Conservation (phyloP, 2,113 vertebrate species). For the Pluvianellus socialis region DNA sequence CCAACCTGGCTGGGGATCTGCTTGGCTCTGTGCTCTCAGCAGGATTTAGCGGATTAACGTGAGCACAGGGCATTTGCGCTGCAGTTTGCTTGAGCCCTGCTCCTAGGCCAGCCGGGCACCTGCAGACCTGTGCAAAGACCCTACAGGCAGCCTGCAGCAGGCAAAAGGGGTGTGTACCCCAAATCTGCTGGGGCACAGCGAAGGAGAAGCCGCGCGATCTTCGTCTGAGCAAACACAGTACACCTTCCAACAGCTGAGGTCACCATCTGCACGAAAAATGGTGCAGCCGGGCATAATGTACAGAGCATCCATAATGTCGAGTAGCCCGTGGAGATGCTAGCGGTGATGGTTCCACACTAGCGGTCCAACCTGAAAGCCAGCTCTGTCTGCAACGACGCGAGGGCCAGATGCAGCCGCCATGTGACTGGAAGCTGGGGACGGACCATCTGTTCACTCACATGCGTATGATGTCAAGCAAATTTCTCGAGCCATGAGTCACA, state of each 20-base stretch:
- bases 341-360: neutral
- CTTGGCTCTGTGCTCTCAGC: neutral
- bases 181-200: neutral
- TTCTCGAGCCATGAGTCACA: neutral
- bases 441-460: constrained; percentile 24
- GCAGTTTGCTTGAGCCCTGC: neutral
- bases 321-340: neutral
- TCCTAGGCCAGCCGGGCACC: neutral
- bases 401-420: constrained; percentile 1
- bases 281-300: neutral
- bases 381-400: neutral
- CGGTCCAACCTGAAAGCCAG: neutral
- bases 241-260: neutral
- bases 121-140: neutral
- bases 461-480: neutral
- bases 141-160: neutral
- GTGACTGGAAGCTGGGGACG: neutral
- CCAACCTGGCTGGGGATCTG: neutral
- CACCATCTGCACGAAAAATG: neutral
- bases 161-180: neutral
- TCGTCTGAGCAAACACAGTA: neutral
- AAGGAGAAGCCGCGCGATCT: neutral
- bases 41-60: neutral
- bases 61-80: neutral
- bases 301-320: accelerated